Evolutionary conservation across 2,888 invertebrate species (phyloP).

Genomic region (Drosophila anomelani): DNA sequence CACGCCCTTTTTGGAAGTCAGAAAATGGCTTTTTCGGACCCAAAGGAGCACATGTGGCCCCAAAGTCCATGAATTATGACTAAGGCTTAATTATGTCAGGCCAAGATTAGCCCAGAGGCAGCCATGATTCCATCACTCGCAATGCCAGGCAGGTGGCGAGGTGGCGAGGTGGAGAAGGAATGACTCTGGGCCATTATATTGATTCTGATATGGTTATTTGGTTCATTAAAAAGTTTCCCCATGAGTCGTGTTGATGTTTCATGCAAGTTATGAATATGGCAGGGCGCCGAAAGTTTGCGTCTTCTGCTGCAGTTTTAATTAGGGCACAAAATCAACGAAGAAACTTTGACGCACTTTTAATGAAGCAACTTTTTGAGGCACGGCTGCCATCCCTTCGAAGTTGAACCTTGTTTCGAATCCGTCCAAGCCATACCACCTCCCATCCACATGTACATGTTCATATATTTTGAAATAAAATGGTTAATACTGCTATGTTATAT

Average conservation of each 20-base stretch:
- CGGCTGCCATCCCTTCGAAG: conserved; percentile 6
- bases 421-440: not conserved
- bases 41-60: conserved; percentile 38
- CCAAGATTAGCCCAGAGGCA: conserved; percentile 38
- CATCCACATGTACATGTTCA: not conserved
- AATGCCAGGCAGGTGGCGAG: not conserved
- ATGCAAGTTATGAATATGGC: conserved; percentile 71
- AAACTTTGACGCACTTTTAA: conserved; percentile 75
- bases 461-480: not conserved
- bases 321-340: conserved; percentile 72
- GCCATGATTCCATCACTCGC: conserved; percentile 31
- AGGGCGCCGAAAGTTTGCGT: conserved; percentile 55
- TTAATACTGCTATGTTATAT: too few relatives aligned
- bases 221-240: conserved; percentile 75
- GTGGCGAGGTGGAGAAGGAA: not conserved
- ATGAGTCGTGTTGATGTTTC: conserved; percentile 66
- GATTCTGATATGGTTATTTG: conserved; percentile 67
- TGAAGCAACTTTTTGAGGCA: conserved; percentile 65
- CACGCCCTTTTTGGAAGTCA: conserved; percentile 6
- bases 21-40: conserved; percentile 30
- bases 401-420: conserved; percentile 20
- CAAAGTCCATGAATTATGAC: conserved; percentile 39
- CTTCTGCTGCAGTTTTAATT: conserved; percentile 70
- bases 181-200: conserved; percentile 37
- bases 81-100: conserved; percentile 48